These are phyloP conservation scores for Embidobia sp. DNA, from an alignment of 2,888 invertebrate species.

Conservation along the genomic window DNA sequence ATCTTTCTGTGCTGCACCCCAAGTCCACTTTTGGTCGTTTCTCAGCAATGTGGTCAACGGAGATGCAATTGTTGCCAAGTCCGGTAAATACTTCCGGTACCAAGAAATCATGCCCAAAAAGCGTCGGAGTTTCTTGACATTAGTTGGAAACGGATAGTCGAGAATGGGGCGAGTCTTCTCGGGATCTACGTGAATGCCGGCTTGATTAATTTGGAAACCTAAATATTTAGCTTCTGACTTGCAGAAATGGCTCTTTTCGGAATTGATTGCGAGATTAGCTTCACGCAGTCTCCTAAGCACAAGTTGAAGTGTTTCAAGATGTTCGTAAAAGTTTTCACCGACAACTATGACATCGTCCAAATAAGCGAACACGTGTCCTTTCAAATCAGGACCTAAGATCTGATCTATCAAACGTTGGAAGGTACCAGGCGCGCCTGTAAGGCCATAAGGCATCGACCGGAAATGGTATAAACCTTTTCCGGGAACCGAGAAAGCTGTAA, in stretches of 20 bases:
- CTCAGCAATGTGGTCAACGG: not conserved
- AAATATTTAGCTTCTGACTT: conserved; percentile 31
- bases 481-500: too few species aligned
- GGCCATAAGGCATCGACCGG: not conserved
- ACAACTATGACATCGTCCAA: conserved; percentile 55
- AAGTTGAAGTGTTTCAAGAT: conserved; percentile 17
- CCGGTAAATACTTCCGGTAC: conserved; percentile 1
- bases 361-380: too few species aligned
- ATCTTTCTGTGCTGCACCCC: not conserved
- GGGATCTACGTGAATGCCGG: not conserved
- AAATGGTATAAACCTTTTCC: too few species aligned
- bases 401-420: conserved; percentile 58
- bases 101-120: not conserved
- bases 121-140: not conserved
- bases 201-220: conserved; percentile 9
- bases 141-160: not conserved
- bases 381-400: conserved; percentile 2
- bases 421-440: conserved; percentile 48
- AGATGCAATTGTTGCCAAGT: not conserved
- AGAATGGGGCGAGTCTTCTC: not conserved
- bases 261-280: conserved; percentile 24
- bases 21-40: conserved; percentile 3
- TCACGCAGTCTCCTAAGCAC: conserved; percentile 13
- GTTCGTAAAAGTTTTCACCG: conserved; percentile 39
- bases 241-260: conserved; percentile 55